These are phyloP conservation scores for Rafetus swinhoei DNA, from an alignment of 2,113 vertebrate genomes.

Conservation along the genomic window DNA sequence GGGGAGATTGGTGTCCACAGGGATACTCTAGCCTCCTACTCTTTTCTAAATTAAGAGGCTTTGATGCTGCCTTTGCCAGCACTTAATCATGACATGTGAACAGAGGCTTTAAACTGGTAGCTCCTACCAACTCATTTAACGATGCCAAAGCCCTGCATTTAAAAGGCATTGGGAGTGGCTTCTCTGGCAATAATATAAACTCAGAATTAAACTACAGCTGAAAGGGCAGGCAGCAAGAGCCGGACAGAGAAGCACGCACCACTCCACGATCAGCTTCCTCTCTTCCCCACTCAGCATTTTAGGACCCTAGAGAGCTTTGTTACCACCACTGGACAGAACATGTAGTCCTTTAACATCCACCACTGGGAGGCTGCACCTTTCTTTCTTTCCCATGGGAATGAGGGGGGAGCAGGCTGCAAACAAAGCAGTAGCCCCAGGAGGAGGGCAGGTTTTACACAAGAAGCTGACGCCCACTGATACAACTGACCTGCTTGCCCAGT, in stretches of 20 bases:
- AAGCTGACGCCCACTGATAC: background rate
- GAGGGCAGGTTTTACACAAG: background rate
- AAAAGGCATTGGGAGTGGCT: background rate
- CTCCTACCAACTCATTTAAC: background rate
- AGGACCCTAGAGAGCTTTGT: too few species aligned
- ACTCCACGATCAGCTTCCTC: background rate
- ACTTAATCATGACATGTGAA: background rate
- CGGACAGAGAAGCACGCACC: background rate
- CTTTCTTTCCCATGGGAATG: background rate
- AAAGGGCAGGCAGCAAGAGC: background rate
- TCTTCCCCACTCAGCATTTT: background rate
- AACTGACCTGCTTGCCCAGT: background rate
- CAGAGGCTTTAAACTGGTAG: background rate
- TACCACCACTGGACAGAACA: background rate
- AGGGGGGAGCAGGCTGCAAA: background rate
- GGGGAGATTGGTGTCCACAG: background rate
- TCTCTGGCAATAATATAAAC: background rate
- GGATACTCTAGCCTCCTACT: background rate
- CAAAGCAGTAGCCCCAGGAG: background rate
- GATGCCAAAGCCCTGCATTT: background rate
- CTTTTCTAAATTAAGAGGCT: background rate
- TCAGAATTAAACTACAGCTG: background rate
- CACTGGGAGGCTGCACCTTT: background rate
- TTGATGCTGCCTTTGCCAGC: background rate
- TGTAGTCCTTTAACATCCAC: background rate